Evolutionary conservation across 2,113 vertebrate species (phyloP), one percentile per base, ranked within the genome.

Genomic region (Pungitius pungitius): DNA sequence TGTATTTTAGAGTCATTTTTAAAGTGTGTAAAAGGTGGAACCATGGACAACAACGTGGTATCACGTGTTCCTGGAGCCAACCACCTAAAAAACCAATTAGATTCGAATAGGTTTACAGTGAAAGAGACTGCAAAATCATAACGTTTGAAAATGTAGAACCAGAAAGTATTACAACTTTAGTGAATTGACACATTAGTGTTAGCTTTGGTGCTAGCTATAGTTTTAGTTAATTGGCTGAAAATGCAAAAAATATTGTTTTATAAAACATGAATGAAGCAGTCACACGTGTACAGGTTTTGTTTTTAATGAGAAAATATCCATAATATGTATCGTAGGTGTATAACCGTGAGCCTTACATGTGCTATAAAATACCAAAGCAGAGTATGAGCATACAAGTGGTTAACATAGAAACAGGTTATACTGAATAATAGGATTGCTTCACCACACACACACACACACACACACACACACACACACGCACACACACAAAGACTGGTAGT

Each of bases 281-380:
- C 87, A 40, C 61, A 54, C 40, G 17, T 20, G 51, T 75, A 63
- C 69, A 82, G 6, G 79, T 94, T 92, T 94, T 94, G 82, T 91
- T 94, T 96, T 97, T 97, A 97, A 96, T 97, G 96, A 97, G 96
- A 98, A 98, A 98, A 98, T 97, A 97, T 95, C 91, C 93, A 95
- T 96, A 96, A 87, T 87, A 85, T 90, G 73, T 86, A 77, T 82
- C 83, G 75, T 94, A 93, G 92, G 95, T 94, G 94, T 93, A 85
- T 91, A 92, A 95, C 87, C 88, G 94, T 94, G 94, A 93, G 94
- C 91, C 94, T 94, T 96, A 96, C 93, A 96, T 93, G 94, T 93
- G 94, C 94, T 95, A 96, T 94, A 95, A 97, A 97, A 96, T 84
- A 90, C 90, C 91, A 91, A 73, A 95, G 95, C 95, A 92, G 92